These are phyloP conservation scores for Spatula versicolor DNA, from an alignment of 2,797 vertebrate genomes.

Conservation along the genomic window DNA sequence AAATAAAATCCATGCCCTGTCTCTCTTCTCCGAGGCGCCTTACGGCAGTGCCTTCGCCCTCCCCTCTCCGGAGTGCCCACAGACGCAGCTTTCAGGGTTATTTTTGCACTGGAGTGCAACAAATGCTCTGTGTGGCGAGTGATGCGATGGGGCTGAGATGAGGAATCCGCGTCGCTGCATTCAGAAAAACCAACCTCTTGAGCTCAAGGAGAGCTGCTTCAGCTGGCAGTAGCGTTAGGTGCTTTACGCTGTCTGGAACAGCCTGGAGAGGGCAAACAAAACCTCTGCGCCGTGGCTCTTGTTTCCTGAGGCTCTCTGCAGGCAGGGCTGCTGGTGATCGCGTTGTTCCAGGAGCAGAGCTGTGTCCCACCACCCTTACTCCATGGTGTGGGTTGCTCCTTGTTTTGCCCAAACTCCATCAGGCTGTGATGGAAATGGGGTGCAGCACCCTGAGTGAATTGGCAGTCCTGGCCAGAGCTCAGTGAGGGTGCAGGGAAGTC, in stretches of 20 bases:
- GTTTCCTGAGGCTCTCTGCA: not conserved
- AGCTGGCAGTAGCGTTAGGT: conserved; percentile 30
- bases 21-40: conserved; percentile 1
- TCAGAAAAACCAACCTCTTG: conserved; percentile 40
- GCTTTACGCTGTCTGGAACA: conserved; percentile 48
- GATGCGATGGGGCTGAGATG: not conserved
- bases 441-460: not conserved
- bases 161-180: conserved; percentile 27
- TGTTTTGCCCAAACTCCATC: not conserved
- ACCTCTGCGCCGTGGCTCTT: conserved; percentile 12
- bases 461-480: rapidly evolving
- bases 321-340: not conserved
- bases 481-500: not conserved
- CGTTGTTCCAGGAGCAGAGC: rapidly evolving
- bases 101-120: conserved; percentile 41
- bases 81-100: conserved; percentile 44
- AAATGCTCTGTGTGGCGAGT: conserved; percentile 30
- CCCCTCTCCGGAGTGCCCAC: not conserved
- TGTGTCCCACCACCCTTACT: not conserved
- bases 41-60: not conserved
- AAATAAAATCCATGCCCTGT: conserved; percentile 48
- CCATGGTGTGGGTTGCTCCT: not conserved
- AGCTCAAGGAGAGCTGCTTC: conserved; percentile 56
- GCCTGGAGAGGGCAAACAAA: conserved; percentile 64
- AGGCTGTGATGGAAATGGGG: not conserved